Base-by-base conservation (phyloP, 2,797 vertebrate species). In the Acipenser transmontanus region DNA sequence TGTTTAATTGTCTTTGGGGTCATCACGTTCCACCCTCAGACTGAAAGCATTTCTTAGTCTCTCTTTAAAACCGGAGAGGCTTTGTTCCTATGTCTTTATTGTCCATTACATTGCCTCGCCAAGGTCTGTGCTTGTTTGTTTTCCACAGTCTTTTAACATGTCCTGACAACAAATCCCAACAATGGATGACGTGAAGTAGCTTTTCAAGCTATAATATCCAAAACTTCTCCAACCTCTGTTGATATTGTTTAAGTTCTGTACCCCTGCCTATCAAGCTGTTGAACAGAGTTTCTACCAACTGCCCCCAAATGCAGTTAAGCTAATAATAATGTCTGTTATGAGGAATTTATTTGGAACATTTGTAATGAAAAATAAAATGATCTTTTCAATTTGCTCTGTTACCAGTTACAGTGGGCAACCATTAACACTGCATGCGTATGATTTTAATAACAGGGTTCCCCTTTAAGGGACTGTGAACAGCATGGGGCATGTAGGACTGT, bases 1-100 rank as follows among this genome's bases (percentile, higher is more conserved):
- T 66, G 68, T 73, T 63, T 69, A 66, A 61, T 67, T 70, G 66
- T 67, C 69, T 66, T 61, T 8, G 66, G 66, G 51, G 69, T 49
- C 61, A 67, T 8, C n/a, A 11, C 8, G 62, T 13, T 56, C 66
- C 48, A 61, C 9, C 49, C n/a, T 59, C 14, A 62, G 50, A 10
- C 57, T 50, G 51, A 14, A 49, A 59, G 50, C 11, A 50, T 49
- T 59, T 56, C 14, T 10, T 10, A 12, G 6, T 34, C 17, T 48
- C 34, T 34, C 10, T 14, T 17, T 49, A 6, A 59, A 14, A 10
- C 48, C 8, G 13, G 12, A 13, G 9, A 17, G 6, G 10, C 20
- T 47, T 49, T 7, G 8, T 2, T 50, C 52, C n/a, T n/a, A 54
- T 9, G 52, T 54, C 51, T 12, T 50, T 17, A 10, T 10, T 54